A percentile compares a stretch with the other conserved stretches of the same genome.
Evolutionary conservation across 37 sponge, comb jelly and placozoan genomes (phyloP).

Genomic region (Chondrosia reniformis): DNA sequence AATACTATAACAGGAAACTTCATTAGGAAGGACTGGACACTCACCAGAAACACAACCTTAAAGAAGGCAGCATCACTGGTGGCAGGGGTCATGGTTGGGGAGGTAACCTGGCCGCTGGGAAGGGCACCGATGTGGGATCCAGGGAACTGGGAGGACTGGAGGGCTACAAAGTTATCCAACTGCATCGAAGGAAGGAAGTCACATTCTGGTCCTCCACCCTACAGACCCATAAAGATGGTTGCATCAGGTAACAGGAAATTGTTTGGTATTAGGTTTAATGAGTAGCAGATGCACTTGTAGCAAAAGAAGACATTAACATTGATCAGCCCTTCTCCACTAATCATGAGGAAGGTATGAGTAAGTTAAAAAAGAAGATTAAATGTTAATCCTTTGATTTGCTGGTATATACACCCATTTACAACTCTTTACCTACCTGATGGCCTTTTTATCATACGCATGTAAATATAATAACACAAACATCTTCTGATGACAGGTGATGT

Average conservation of each 20-base stretch:
- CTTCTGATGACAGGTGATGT: too few species aligned
- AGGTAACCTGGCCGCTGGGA: conserved; percentile 54
- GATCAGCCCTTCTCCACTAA: neutral
- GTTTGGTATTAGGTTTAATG: too few species aligned
- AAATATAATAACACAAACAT: too few species aligned
- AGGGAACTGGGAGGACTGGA: conserved; percentile 41
- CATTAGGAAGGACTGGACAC: too few species aligned
- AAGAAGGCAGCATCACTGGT: conserved; percentile 52
- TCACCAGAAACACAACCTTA: conserved; percentile 29
- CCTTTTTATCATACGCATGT: too few species aligned
- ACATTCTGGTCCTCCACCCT: conserved; percentile 64
- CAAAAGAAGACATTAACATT: neutral
- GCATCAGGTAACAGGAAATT: too few species aligned
- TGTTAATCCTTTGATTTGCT: too few species aligned
- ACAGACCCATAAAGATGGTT: conserved; percentile 19
- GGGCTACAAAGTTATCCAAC: conserved; percentile 26
- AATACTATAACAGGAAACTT: too few species aligned
- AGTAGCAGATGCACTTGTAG: neutral
- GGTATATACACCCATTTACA: too few species aligned
- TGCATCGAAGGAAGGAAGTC: conserved; percentile 54
- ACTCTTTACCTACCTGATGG: too few species aligned
- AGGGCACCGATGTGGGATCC: conserved; percentile 64
- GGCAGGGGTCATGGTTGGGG: conserved; percentile 67
- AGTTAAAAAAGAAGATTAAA: too few species aligned
- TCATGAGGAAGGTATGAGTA: too few species aligned